Percentiles rank a stretch among this genome's conserved stretches.
phyloP scores from a whole-genome alignment of 2,888 invertebrate genomes.

The Chrysolina haemoptera region DNA sequence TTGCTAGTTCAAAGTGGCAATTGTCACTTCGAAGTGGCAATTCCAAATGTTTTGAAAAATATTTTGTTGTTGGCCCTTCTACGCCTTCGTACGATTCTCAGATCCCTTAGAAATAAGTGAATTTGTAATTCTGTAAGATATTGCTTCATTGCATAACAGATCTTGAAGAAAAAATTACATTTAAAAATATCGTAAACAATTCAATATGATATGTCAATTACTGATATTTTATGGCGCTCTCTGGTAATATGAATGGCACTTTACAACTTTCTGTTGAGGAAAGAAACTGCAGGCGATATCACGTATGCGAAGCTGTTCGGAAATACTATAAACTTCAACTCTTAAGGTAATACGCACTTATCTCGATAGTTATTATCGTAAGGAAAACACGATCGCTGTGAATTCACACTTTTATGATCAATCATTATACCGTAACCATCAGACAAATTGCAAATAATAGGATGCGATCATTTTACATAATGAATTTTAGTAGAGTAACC shows the following conservation, averaged over 20 bases:
- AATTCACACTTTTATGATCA: background rate
- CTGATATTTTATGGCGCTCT: background rate
- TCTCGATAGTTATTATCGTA: background rate
- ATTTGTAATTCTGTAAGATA: too few species aligned
- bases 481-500: background rate
- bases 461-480: background rate
- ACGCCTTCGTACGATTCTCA: too few species aligned
- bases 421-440: background rate
- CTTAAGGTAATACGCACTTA: conserved; percentile 6
- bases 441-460: background rate
- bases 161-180: too few species aligned
- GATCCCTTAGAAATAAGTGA: too few species aligned
- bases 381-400: background rate
- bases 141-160: too few species aligned
- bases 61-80: too few species aligned
- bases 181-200: too few species aligned
- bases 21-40: too few species aligned
- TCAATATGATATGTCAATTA: conserved; percentile 8
- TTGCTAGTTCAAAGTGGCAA: too few species aligned
- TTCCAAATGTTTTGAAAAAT: too few species aligned
- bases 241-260: background rate
- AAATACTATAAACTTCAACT: conserved; percentile 7
- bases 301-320: background rate
- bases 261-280: background rate
- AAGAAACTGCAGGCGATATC: conserved; percentile 3